Evolutionary conservation across 2,797 vertebrate species (phyloP).

Genomic region (Pogoniulus pusillus): DNA sequence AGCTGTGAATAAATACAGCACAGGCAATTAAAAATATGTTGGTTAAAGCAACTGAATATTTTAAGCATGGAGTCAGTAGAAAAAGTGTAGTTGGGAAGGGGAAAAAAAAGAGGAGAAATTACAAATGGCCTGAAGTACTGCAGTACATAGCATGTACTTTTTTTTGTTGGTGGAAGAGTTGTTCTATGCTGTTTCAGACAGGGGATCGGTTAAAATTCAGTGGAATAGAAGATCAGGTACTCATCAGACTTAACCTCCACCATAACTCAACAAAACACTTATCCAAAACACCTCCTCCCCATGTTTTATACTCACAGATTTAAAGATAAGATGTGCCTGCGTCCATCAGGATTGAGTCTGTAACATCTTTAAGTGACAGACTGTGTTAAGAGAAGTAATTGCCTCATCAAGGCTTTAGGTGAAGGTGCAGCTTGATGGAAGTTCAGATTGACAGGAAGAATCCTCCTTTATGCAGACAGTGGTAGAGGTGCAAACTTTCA

Average conservation of each 20-base stretch:
- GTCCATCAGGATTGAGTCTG: not conserved
- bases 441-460: not conserved
- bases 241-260: not conserved
- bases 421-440: not conserved
- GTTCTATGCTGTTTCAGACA: not conserved
- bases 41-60: not conserved
- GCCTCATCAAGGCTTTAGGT: not conserved
- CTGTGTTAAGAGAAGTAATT: not conserved
- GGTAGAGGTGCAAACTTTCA: not conserved
- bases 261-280: not conserved
- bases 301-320: not conserved
- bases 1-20: not conserved
- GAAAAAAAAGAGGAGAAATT: not conserved
- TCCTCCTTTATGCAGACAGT: not conserved
- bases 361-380: not conserved
- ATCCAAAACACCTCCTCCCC: not conserved
- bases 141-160: not conserved
- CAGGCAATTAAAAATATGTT: not conserved
- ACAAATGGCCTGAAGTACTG: not conserved
- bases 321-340: not conserved
- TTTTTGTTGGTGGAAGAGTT: not conserved
- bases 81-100: not conserved
- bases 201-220: not conserved
- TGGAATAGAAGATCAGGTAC: not conserved
- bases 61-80: not conserved